phyloP scores from a whole-genome alignment of 35 echinoderm and acorn worm genomes.

The Ptychodera flava region DNA sequence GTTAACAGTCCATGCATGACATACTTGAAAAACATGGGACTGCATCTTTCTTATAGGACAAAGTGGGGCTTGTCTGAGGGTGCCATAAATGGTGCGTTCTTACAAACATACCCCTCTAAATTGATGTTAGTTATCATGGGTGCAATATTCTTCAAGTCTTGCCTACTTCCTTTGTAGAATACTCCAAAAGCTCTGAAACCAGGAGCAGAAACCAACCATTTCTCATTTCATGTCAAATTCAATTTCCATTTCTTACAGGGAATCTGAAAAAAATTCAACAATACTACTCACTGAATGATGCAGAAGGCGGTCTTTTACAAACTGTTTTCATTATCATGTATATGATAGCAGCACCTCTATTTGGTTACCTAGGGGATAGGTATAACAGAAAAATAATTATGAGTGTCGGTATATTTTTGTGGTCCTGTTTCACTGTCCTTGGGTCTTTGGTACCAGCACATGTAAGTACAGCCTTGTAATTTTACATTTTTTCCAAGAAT shows the following conservation, averaged over 20 bases:
- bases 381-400: constrained; percentile 74
- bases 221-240: too few relatives aligned
- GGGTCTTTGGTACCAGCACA: constrained; percentile 66
- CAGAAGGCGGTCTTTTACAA: constrained; percentile 62
- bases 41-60: too few relatives aligned
- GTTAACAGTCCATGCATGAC: too few relatives aligned
- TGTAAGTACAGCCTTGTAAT: constrained; percentile 75
- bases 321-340: constrained; percentile 92
- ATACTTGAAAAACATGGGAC: too few relatives aligned
- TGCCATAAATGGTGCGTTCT: too few relatives aligned
- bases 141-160: too few relatives aligned
- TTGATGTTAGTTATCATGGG: too few relatives aligned
- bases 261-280: not conserved
- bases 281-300: not conserved
- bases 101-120: too few relatives aligned
- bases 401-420: constrained; percentile 51
- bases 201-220: too few relatives aligned
- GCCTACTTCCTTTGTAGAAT: too few relatives aligned
- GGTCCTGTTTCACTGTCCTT: constrained; percentile 63
- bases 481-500: not conserved
- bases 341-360: constrained; percentile 82
- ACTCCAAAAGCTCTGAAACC: too few relatives aligned
- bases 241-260: not conserved
- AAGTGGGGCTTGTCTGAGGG: too few relatives aligned
- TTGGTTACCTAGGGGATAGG: constrained; percentile 92